Percentiles rank a stretch among this genome's conserved stretches.
These are phyloP conservation scores for Biston betularia DNA, from an alignment of 2,888 invertebrate genomes.

Conservation along the genomic window DNA sequence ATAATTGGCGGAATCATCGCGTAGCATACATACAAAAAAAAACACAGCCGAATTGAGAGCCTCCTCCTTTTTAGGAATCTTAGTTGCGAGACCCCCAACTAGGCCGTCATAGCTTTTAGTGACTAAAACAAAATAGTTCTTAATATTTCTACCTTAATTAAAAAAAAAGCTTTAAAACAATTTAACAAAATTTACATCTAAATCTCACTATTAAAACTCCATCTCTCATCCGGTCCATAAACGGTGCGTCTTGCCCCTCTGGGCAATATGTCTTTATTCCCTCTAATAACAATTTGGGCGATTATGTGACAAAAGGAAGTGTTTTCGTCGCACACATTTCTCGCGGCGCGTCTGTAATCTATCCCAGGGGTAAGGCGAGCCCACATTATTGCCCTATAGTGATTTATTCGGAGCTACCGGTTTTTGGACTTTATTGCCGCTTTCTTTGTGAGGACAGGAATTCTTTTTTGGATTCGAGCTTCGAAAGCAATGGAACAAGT, in stretches of 20 bases:
- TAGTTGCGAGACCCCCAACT: no score
- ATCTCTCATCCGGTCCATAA: slow-evolving; percentile 78
- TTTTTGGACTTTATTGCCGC: slow-evolving; percentile 54
- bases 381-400: slow-evolving; percentile 81
- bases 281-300: slow-evolving; percentile 85
- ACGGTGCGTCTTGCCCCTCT: slow-evolving; percentile 55
- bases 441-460: slow-evolving; percentile 37
- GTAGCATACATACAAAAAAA: no score
- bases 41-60: no score
- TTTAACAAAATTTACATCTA: slow-evolving; percentile 55
- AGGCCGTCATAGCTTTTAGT: no score
- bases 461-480: slow-evolving; percentile 29
- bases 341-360: slow-evolving; percentile 47
- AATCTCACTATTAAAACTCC: slow-evolving; percentile 80
- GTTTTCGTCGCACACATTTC: slow-evolving; percentile 75
- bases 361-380: slow-evolving; percentile 67
- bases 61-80: no score
- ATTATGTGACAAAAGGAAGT: slow-evolving; percentile 85
- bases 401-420: slow-evolving; percentile 80
- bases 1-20: no score
- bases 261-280: slow-evolving; percentile 84
- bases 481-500: neutral
- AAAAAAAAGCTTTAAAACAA: slow-evolving; percentile 1
- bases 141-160: no score
- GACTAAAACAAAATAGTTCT: no score